These are phyloP conservation scores for Synergus itoensis DNA, from an alignment of 2,888 invertebrate genomes.

Conservation along the genomic window DNA sequence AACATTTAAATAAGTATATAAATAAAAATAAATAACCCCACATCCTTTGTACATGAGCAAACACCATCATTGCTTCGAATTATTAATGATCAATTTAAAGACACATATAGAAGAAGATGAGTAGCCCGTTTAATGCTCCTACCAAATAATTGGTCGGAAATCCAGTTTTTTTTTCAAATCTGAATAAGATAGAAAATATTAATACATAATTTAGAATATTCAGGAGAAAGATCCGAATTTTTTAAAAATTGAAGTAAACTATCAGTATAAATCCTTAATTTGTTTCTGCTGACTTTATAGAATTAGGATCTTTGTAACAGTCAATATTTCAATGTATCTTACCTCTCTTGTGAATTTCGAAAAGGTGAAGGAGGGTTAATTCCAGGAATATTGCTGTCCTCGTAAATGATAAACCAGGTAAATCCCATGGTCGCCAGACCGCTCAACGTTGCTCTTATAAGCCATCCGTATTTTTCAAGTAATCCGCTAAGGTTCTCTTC, in stretches of 20 bases:
- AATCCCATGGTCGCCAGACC: conserved; percentile 80
- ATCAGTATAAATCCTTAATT: not conserved
- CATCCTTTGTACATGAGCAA: conserved; percentile 23
- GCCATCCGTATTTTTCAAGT: conserved; percentile 60
- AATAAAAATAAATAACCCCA: conserved; percentile 14
- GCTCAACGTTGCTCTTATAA: conserved; percentile 69
- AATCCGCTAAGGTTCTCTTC: conserved; percentile 28
- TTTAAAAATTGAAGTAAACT: not conserved
- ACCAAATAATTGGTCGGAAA: conserved; percentile 32
- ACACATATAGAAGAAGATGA: conserved; percentile 35
- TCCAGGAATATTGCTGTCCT: conserved; percentile 82
- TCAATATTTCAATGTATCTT: conserved; percentile 40
- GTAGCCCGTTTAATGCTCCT: conserved; percentile 15
- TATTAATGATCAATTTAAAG: not conserved
- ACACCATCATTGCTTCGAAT: not conserved
- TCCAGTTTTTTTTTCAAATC: conserved; percentile 14
- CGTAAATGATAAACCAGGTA: conserved; percentile 81
- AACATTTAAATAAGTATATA: conserved; percentile 30
- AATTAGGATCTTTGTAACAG: not conserved
- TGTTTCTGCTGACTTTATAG: not conserved
- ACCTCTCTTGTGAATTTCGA: conserved; percentile 79
- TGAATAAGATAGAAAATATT: conserved; percentile 1
- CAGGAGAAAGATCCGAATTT: not conserved
- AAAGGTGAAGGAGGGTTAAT: conserved; percentile 82
- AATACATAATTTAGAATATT: not conserved